A percentile compares a stretch with the other conserved stretches of the same genome.
These are phyloP conservation scores for Pteromalus puparum DNA, from an alignment of 1,140 invertebrate species.

Conservation along the genomic window DNA sequence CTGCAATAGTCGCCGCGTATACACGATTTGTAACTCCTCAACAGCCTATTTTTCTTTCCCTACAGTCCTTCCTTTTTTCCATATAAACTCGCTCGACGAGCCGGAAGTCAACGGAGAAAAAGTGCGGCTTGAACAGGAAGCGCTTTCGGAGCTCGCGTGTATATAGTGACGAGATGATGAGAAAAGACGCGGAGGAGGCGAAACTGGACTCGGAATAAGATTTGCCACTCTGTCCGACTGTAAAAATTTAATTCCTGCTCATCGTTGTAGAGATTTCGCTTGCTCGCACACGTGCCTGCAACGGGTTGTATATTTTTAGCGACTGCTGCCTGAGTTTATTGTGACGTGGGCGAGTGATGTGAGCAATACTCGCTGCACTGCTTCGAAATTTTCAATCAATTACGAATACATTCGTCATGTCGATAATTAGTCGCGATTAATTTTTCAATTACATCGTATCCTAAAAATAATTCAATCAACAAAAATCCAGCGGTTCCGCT, in stretches of 20 bases:
- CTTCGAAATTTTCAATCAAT: too few relatives aligned
- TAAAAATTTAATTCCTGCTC: conserved; percentile 8
- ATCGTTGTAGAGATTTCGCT: not conserved
- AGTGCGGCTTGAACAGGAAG: conserved; percentile 11
- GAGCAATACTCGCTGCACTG: too few relatives aligned
- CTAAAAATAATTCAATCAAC: too few relatives aligned
- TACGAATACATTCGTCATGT: too few relatives aligned
- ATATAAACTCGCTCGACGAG: not conserved
- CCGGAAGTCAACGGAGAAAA: conserved; percentile 23
- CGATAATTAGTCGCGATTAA: too few relatives aligned
- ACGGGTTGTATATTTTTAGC: not conserved
- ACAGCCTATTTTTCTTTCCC: not conserved
- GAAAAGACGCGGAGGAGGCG: not conserved
- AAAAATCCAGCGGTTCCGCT: too few relatives aligned
- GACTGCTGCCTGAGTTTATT: not conserved
- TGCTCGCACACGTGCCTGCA: not conserved
- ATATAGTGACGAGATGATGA: conserved; percentile 22
- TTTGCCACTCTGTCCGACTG: not conserved
- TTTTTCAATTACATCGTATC: too few relatives aligned
- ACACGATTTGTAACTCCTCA: not conserved
- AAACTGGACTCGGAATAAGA: not conserved
- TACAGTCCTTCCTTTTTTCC: not conserved
- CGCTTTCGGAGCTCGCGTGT: not conserved
- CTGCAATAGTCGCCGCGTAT: too few relatives aligned
- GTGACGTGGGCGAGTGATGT: too few relatives aligned